Conservation (phyloP, 2,797 vertebrate species). For the Garrulus glandarius region DNA sequence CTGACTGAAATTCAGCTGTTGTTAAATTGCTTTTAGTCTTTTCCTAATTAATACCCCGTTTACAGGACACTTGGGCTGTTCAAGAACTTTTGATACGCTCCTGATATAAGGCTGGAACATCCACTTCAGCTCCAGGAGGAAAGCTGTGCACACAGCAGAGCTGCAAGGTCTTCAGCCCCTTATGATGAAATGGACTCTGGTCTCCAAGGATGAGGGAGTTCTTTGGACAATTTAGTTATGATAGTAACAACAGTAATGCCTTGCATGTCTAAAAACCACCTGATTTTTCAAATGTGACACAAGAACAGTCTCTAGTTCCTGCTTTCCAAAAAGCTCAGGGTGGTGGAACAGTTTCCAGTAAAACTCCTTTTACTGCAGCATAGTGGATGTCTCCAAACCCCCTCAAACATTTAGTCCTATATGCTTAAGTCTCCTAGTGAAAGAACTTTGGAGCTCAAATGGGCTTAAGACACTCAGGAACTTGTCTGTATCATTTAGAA, state of each 20-base stretch:
- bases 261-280: background rate
- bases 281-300: background rate
- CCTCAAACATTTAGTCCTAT: background rate
- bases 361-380: background rate
- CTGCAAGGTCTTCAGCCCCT: background rate
- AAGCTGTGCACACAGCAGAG: background rate
- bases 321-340: background rate
- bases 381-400: background rate
- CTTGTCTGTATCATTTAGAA: background rate
- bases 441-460: background rate
- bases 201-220: background rate
- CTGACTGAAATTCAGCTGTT: conserved; percentile 12
- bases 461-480: background rate
- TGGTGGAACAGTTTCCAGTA: background rate
- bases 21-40: background rate
- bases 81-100: background rate
- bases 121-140: background rate
- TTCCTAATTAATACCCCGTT: background rate
- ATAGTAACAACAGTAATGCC: background rate
- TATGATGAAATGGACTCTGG: background rate
- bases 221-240: background rate
- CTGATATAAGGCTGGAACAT: background rate
- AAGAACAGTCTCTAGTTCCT: background rate
- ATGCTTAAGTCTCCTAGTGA: background rate
- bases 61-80: background rate